Percentiles rank a stretch among this genome's conserved stretches.
These are phyloP conservation scores for Eupelmus urozonus DNA, from an alignment of 2,888 invertebrate species.

Conservation along the genomic window DNA sequence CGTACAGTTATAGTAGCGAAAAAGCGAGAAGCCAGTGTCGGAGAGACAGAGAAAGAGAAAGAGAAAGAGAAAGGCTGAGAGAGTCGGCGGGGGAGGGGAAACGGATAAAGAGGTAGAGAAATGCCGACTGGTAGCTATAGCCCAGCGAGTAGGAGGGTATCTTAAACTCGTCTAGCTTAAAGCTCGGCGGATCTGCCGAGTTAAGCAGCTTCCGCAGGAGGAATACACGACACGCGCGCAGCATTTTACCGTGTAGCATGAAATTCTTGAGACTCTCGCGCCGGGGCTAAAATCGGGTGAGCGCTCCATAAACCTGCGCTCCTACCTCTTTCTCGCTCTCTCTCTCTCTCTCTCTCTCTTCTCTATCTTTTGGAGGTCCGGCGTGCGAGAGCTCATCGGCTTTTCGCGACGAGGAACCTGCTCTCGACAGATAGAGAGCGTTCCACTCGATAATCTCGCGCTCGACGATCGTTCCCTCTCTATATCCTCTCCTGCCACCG, in stretches of 20 bases:
- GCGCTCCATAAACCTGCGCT: no score
- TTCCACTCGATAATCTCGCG: constrained; percentile 40
- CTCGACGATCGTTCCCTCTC: constrained; percentile 2
- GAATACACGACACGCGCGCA: constrained; percentile 57
- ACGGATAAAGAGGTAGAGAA: constrained; percentile 31
- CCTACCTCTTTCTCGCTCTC: constrained; percentile 35
- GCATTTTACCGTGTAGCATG: constrained; percentile 63
- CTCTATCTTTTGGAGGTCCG: constrained; percentile 1
- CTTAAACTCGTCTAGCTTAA: constrained; percentile 64
- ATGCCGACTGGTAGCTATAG: constrained; percentile 6
- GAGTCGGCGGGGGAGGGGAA: neutral
- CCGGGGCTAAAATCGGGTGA: no score
- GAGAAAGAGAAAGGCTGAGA: neutral
- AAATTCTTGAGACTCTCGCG: constrained; percentile 61
- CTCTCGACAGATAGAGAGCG: constrained; percentile 35
- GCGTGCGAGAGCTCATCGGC: constrained; percentile 55
- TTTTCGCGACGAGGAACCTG: constrained; percentile 51
- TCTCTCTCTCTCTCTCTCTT: constrained; percentile 38
- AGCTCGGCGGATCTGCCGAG: constrained; percentile 62
- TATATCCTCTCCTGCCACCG: neutral
- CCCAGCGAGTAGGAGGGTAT: no score
- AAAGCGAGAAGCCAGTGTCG: neutral
- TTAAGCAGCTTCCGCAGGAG: constrained; percentile 65
- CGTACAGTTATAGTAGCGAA: neutral
- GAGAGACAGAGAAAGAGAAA: constrained; percentile 1